Percentiles rank a stretch among this genome's conserved stretches.
These are phyloP conservation scores for Aporrectodea caliginosa DNA, from an alignment of 1,140 invertebrate species.

Conservation along the genomic window DNA sequence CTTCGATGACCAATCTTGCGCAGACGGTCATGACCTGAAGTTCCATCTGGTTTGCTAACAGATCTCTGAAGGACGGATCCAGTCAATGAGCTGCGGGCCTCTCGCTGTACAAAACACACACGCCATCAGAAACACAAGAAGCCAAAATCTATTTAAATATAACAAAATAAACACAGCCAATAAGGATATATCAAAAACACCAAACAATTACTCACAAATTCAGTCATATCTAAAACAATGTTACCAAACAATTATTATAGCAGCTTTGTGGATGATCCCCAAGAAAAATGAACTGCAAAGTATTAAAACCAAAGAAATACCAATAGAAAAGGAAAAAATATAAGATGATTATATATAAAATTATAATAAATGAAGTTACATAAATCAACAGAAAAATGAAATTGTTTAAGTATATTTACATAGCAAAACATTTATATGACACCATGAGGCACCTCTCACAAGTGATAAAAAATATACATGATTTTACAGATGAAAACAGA, in stretches of 20 bases:
- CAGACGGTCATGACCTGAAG: background rate
- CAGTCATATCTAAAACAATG: background rate
- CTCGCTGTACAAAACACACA: background rate
- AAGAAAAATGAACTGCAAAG: background rate
- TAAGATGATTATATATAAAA: no score
- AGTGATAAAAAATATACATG: no score
- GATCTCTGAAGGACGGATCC: background rate
- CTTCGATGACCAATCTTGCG: slow-evolving; percentile 23
- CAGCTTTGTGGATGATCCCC: background rate
- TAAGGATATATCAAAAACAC: no score
- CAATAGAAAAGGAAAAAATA: no score
- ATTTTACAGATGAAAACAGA: no score
- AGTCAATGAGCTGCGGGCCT: background rate
- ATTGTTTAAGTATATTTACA: no score
- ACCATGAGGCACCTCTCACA: no score
- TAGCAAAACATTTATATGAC: no score
- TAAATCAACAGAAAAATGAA: no score
- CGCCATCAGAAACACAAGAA: background rate
- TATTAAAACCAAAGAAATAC: background rate
- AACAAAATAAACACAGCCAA: no score
- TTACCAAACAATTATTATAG: background rate
- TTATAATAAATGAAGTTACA: no score
- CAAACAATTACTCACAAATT: background rate
- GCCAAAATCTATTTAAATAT: background rate
- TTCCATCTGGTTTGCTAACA: background rate